Evolutionary conservation across 2,113 vertebrate genomes (phyloP).

Genomic region (Pelecanus crispus): DNA sequence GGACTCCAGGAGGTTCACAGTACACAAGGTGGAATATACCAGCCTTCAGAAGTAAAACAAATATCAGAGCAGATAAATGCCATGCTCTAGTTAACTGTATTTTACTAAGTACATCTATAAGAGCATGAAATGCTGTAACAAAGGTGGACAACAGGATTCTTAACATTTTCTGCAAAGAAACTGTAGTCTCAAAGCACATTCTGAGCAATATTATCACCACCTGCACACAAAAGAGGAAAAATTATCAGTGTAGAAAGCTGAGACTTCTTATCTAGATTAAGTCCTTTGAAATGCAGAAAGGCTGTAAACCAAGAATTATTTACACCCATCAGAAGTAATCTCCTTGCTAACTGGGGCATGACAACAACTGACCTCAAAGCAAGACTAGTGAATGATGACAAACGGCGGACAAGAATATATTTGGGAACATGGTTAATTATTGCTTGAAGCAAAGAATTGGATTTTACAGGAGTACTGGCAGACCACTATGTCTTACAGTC

Average conservation of each 20-base stretch:
- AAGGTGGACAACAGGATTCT: background rate
- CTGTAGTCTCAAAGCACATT: background rate
- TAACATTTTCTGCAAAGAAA: background rate
- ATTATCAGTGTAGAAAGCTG: background rate
- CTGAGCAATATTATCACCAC: background rate
- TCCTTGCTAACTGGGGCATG: slow-evolving; percentile 27
- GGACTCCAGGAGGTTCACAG: background rate
- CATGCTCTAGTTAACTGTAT: background rate
- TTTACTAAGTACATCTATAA: background rate
- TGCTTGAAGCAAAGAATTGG: slow-evolving; percentile 14
- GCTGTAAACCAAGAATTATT: slow-evolving; percentile 22
- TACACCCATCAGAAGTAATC: slow-evolving; percentile 19
- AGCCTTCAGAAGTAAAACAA: background rate
- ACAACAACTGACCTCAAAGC: slow-evolving; percentile 40
- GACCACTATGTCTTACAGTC: background rate
- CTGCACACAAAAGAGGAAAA: background rate
- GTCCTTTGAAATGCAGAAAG: slow-evolving; percentile 15
- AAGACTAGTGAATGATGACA: slow-evolving; percentile 3
- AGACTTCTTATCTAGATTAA: background rate
- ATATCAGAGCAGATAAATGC: background rate
- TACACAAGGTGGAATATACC: background rate
- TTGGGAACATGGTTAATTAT: slow-evolving; percentile 17
- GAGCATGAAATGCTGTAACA: background rate
- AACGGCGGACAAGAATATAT: background rate
- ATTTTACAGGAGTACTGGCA: background rate